These are phyloP conservation scores for Philonicus albiceps DNA, from an alignment of 2,888 invertebrate genomes.

Conservation along the genomic window DNA sequence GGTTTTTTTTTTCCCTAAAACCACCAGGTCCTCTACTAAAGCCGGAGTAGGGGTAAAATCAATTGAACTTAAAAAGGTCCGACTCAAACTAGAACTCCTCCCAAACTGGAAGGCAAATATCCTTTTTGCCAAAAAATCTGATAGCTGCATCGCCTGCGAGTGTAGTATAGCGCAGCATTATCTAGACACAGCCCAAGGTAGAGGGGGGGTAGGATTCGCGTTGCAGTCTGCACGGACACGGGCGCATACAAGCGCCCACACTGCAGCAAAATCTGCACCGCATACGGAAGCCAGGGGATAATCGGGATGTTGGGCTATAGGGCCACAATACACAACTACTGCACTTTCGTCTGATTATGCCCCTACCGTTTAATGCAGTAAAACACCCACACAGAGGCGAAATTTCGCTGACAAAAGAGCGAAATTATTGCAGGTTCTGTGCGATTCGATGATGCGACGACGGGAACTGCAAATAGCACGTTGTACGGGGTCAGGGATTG, in stretches of 20 bases:
- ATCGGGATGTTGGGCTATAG: background rate
- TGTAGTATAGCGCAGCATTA: constrained; percentile 22
- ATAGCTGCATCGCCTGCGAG: background rate
- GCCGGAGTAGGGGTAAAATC: background rate
- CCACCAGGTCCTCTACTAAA: background rate
- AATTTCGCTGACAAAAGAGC: constrained; percentile 38
- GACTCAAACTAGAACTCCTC: constrained; percentile 15
- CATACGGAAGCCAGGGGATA: constrained; percentile 10
- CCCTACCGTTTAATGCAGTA: constrained; percentile 5
- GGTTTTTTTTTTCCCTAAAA: background rate
- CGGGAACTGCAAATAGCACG: constrained; percentile 31
- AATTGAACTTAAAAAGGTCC: background rate
- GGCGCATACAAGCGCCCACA: background rate
- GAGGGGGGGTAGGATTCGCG: background rate
- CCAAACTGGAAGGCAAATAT: background rate
- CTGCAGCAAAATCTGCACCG: constrained; percentile 30
- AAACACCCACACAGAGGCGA: constrained; percentile 8
- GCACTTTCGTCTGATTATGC: background rate
- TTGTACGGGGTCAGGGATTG: constrained; percentile 40
- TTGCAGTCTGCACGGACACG: constrained; percentile 15
- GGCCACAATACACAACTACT: constrained; percentile 1
- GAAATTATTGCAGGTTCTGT: constrained; percentile 25
- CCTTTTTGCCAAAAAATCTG: constrained; percentile 7
- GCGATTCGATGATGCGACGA: constrained; percentile 31
- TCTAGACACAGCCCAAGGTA: background rate